phyloP scores from a whole-genome alignment of 2,113 vertebrate genomes.

The Mastomys coucha region DNA sequence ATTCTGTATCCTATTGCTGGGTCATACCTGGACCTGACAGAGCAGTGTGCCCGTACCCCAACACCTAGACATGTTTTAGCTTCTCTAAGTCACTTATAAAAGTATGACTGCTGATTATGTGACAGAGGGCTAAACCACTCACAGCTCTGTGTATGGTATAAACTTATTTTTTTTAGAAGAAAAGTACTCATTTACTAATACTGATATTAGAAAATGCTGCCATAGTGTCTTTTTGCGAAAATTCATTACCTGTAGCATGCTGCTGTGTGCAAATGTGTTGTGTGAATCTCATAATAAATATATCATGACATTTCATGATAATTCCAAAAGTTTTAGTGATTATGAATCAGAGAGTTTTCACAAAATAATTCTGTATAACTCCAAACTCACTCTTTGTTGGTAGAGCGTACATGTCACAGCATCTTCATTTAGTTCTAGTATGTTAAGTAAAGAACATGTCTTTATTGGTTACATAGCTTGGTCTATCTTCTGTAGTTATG shows the following conservation, averaged over 20 bases:
- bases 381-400: not conserved
- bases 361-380: not conserved
- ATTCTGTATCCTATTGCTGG: not conserved
- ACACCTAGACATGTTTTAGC: not conserved
- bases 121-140: not conserved
- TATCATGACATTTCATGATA: not conserved
- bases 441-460: not conserved
- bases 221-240: not conserved
- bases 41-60: not conserved
- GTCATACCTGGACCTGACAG: not conserved
- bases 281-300: not conserved
- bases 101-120: not conserved
- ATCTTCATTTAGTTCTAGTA: not conserved
- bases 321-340: not conserved
- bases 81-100: slow-evolving; percentile 31
- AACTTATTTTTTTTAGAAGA: slow-evolving; percentile 38
- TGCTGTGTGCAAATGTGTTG: not conserved
- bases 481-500: not conserved
- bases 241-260: not conserved
- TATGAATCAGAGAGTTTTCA: not conserved
- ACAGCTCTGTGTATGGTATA: not conserved
- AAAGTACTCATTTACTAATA: slow-evolving; percentile 29
- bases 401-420: not conserved
- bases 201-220: not conserved
- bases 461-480: not conserved